These are phyloP conservation scores for Diadophis punctatus DNA, from an alignment of 2,113 vertebrate species.

Conservation along the genomic window DNA sequence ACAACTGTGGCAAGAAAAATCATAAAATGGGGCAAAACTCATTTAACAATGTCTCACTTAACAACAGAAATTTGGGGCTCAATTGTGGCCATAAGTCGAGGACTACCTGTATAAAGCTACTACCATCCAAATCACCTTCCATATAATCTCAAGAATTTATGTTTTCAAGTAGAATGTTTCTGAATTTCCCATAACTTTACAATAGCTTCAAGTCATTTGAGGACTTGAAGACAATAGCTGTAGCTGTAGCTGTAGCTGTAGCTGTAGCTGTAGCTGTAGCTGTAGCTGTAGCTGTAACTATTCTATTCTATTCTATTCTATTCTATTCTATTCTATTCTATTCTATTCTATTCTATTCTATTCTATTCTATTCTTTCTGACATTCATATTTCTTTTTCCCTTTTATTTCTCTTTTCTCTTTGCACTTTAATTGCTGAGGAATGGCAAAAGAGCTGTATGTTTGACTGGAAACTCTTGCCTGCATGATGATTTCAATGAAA, in stretches of 20 bases:
- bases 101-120: background rate
- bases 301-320: no score
- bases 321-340: no score
- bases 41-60: no score
- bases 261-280: no score
- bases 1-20: no score
- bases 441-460: rapidly evolving
- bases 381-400: background rate
- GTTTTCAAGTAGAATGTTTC: background rate
- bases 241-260: background rate
- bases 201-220: background rate
- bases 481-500: background rate
- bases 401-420: background rate
- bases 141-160: background rate
- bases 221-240: background rate
- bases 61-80: no score
- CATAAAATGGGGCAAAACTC: no score
- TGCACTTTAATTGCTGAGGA: background rate
- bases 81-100: no score
- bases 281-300: background rate
- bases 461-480: rapidly evolving
- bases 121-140: background rate
- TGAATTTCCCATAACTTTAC: background rate
- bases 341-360: background rate
- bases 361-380: background rate